Percentiles rank a stretch among this genome's conserved stretches.
These are phyloP conservation scores for Patella caerulea DNA, from an alignment of 2,888 invertebrate genomes.

Conservation along the genomic window DNA sequence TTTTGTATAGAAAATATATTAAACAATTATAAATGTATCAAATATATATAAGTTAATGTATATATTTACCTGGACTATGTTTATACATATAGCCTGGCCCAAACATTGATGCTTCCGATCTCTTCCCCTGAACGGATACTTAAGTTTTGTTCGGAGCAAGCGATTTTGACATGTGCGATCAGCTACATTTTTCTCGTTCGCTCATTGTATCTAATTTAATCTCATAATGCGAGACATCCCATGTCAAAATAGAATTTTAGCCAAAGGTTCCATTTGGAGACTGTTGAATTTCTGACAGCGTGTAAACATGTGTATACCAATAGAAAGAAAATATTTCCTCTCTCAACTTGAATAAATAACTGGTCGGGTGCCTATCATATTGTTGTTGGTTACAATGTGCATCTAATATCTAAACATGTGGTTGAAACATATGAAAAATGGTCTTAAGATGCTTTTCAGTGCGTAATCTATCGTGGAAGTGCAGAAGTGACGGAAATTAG, in stretches of 20 bases:
- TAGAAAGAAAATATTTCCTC: slow-evolving; percentile 12
- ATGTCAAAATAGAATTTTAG: background rate
- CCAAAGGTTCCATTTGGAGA: slow-evolving; percentile 8
- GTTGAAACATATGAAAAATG: background rate
- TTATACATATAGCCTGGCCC: background rate
- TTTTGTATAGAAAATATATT: no score
- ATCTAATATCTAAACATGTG: slow-evolving; percentile 7
- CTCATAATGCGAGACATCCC: background rate
- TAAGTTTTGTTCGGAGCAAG: background rate
- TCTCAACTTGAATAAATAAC: slow-evolving; percentile 11
- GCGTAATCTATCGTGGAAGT: background rate
- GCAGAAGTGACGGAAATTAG: no score
- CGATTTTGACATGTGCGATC: background rate
- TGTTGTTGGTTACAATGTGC: slow-evolving; percentile 6
- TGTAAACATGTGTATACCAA: slow-evolving; percentile 7
- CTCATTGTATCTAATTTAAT: slow-evolving; percentile 10
- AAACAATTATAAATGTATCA: no score
- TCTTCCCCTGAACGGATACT: background rate
- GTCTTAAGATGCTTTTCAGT: background rate
- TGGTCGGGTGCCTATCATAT: slow-evolving; percentile 7
- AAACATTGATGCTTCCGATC: background rate
- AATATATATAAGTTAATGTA: no score
- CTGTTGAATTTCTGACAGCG: slow-evolving; percentile 9
- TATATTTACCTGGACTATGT: no score
- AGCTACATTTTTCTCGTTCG: background rate